Evolutionary conservation across 1,140 invertebrate genomes (phyloP).

Genomic region (Diorhabda sublineata): DNA sequence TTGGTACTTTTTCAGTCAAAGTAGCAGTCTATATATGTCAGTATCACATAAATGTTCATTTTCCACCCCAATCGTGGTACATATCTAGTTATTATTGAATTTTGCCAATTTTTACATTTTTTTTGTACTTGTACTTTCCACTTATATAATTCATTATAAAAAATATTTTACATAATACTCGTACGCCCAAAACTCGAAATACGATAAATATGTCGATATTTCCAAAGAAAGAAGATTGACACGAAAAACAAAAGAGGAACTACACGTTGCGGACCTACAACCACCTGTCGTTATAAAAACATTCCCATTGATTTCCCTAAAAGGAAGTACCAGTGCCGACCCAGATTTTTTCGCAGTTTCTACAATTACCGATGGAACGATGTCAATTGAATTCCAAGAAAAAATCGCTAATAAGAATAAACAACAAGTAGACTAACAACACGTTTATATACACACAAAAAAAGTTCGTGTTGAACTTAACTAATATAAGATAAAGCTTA

Average conservation of each 20-base stretch:
- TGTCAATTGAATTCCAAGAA: constrained; percentile 14
- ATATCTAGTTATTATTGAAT: too few species aligned
- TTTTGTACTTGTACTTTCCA: too few species aligned
- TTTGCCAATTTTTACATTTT: too few species aligned
- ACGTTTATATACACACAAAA: not conserved
- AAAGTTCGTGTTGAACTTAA: not conserved
- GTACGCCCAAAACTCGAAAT: too few species aligned
- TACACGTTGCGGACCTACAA: not conserved
- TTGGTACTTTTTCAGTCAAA: too few species aligned
- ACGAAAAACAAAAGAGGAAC: constrained; percentile 18
- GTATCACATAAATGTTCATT: too few species aligned
- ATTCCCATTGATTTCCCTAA: constrained; percentile 6
- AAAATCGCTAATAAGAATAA: constrained; percentile 5
- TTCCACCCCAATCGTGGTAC: too few species aligned
- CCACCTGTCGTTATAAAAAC: constrained; percentile 6
- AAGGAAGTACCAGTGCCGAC: constrained; percentile 18
- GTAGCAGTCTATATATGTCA: too few species aligned
- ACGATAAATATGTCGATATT: too few species aligned
- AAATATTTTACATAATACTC: too few species aligned
- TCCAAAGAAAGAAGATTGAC: constrained; percentile 4
- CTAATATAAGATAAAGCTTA: too few species aligned
- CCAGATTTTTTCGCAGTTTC: constrained; percentile 26
- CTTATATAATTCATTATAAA: too few species aligned
- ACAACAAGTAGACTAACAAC: not conserved
- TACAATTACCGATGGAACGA: constrained; percentile 17